Evolutionary conservation across 2,113 vertebrate species (phyloP).

Genomic region (Orcinus orca): DNA sequence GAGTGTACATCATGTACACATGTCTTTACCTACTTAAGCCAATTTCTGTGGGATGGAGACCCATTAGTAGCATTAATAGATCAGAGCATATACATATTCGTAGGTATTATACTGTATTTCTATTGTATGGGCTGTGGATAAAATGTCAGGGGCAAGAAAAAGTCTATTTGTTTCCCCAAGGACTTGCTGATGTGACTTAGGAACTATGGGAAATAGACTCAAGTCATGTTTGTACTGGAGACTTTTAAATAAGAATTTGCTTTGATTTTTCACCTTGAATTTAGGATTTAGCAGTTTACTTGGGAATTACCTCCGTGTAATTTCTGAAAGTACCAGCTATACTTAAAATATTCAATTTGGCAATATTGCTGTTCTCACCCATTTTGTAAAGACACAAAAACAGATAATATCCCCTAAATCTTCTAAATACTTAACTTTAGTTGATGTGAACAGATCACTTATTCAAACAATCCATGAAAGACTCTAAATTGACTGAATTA

Average conservation of each 20-base stretch:
- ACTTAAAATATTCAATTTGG: neutral
- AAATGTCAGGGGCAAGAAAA: neutral
- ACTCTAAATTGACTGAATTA: neutral
- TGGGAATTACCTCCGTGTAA: neutral
- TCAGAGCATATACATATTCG: neutral
- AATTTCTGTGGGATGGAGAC: neutral
- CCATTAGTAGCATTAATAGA: neutral
- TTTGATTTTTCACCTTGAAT: neutral
- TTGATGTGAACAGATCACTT: neutral
- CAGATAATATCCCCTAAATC: neutral
- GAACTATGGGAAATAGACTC: neutral
- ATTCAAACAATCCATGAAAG: neutral
- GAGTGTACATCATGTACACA: neutral
- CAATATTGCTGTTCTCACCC: neutral
- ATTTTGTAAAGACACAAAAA: neutral
- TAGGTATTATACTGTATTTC: neutral
- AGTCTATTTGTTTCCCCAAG: neutral
- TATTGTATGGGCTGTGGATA: neutral
- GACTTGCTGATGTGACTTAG: neutral
- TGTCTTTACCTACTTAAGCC: neutral
- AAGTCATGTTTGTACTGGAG: neutral
- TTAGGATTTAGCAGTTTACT: neutral
- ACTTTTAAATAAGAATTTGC: neutral
- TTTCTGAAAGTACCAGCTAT: neutral
- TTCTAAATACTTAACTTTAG: neutral